Evolutionary conservation across 2,113 vertebrate species (phyloP).

Genomic region (Centrocercus urophasianus): DNA sequence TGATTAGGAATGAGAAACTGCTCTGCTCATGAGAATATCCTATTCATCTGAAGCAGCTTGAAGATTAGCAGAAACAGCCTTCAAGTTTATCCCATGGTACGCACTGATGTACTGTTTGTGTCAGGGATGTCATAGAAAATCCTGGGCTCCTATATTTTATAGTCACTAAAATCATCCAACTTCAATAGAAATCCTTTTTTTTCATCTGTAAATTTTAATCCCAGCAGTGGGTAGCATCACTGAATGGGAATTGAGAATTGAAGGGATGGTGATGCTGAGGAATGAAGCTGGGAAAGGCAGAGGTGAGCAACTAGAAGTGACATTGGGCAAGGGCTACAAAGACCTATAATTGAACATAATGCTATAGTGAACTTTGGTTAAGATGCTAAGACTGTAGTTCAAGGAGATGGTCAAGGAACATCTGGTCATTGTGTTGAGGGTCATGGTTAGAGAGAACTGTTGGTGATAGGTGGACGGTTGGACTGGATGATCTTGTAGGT

Average conservation of each 20-base stretch:
- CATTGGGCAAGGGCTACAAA: not conserved
- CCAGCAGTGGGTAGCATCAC: not conserved
- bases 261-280: not conserved
- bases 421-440: no score
- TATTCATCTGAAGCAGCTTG: not conserved
- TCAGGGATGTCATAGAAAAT: not conserved
- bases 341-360: not conserved
- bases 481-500: no score
- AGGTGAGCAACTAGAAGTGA: not conserved
- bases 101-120: not conserved
- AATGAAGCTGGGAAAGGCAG: not conserved
- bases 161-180: not conserved
- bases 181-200: not conserved
- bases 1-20: accelerated
- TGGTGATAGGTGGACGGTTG: no score
- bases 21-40: not conserved
- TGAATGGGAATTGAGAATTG: not conserved
- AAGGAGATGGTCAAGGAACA: no score
- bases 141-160: not conserved
- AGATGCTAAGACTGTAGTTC: not conserved
- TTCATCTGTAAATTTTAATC: not conserved
- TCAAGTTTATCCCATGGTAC: not conserved
- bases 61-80: not conserved
- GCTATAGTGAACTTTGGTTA: not conserved
- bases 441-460: no score